Base-by-base conservation (phyloP, 1,140 invertebrate species). In the Stegodyphus dumicola region DNA sequence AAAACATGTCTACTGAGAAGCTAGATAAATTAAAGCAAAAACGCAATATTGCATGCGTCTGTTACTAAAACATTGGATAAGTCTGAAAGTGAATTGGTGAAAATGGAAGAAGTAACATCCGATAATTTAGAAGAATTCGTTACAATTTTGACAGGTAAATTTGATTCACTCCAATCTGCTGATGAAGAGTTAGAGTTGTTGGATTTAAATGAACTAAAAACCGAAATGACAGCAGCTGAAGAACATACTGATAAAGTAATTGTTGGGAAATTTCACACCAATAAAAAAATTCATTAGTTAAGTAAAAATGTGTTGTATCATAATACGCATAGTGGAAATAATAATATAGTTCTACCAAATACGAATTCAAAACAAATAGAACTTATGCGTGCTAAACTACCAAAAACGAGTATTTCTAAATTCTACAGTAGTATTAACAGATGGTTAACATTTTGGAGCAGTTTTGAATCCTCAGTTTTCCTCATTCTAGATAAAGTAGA, bases 401-500 rank as follows among this genome's bases (percentile, higher is more conserved):
- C n/a, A n/a, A n/a, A n/a, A n/a, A 33, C 3, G 1, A 33, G 33
- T 33, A 33, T 33, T 33, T 3, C 33, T 33, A 33, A 33, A 33
- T 33, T 33, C 33, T 33, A 33, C 33, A 33, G 33, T 33, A 33
- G 3, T 33, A 33, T 33, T 33, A 33, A 33, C 3, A 3, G 33
- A 33, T 33, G 3, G 33, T 33, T 33, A 77, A 64, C 18, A 48
- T 6, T 48, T 77, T 33, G 33, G 33, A 33, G 33, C 33, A 3
- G 33, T 3, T 33, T 48, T 33, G 75, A 77, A 66, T 17, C 56
- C 6, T 56, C 56, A 9, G 65, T 77, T n/a, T n/a, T n/a, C n/a
- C n/a, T 54, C 75, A 77, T 17, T 7, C 13, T 77, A 49, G 56
- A 77, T 51, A 66, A 77, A 65, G 56, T 66, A 48, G 60, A 65